phyloP scores from a whole-genome alignment of 37 sponge, comb jelly and placozoan species.

The Corticium candelabrum region DNA sequence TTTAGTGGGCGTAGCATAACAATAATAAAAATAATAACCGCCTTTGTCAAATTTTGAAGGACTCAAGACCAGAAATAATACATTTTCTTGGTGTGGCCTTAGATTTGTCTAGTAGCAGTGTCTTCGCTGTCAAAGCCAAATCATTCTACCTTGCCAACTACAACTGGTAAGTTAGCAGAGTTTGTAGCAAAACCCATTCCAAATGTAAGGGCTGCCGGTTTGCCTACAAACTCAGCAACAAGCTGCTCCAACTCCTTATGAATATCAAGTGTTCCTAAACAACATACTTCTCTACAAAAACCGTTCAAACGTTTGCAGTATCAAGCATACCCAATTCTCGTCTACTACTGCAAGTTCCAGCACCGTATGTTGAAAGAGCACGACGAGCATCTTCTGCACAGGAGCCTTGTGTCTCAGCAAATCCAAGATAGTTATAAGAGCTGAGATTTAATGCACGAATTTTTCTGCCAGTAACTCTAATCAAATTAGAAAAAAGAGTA shows the following conservation, averaged over 20 bases:
- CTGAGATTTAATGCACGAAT: conserved; percentile 65
- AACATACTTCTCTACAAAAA: neutral
- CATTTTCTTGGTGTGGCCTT: too few relatives aligned
- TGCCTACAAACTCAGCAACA: conserved; percentile 83
- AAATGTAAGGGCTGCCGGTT: conserved; percentile 79
- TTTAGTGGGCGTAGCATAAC: too few relatives aligned
- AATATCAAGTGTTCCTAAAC: conserved; percentile 54
- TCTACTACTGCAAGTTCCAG: conserved; percentile 43
- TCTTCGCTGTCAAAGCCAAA: neutral
- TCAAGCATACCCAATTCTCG: conserved; percentile 62
- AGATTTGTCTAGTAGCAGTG: neutral
- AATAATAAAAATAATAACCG: too few relatives aligned
- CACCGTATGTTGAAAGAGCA: conserved; percentile 58
- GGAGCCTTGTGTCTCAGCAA: conserved; percentile 80
- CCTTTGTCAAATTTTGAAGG: too few relatives aligned
- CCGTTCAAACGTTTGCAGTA: neutral
- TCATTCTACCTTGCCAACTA: conserved; percentile 70
- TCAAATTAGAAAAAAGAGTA: neutral
- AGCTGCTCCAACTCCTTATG: conserved; percentile 58
- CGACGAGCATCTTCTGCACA: conserved; percentile 67
- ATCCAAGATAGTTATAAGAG: conserved; percentile 97
- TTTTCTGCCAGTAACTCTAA: conserved; percentile 11
- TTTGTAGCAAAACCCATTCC: conserved; percentile 99
- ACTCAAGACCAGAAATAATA: too few relatives aligned
- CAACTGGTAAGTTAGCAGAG: conserved; percentile 81